Base-by-base conservation (phyloP, 2,888 invertebrate genomes). In the Chironomus tentans region DNA sequence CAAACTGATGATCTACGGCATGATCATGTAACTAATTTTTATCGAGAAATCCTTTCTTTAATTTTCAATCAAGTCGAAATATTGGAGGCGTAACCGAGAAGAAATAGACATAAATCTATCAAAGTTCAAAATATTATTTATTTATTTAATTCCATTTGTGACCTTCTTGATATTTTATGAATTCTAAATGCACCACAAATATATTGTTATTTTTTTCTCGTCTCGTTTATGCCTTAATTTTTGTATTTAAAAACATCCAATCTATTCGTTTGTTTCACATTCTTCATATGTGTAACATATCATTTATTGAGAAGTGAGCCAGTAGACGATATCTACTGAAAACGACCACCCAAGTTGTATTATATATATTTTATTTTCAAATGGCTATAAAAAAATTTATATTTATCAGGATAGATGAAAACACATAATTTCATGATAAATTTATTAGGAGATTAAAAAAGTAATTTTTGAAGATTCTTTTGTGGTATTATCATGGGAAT, bases 331-430 rank as follows among this genome's bases (percentile, higher is more conserved):
- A 38, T 38, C 56, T 56, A 15, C 21, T 28, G 10, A 28, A 15
- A n/a, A 22, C 6, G 72, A 72, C 72, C 72, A 72, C 72, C 72
- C 72, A 72, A 72, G 72, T 7, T 12, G 72, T 18, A 48, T 46
- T 50, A 18, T 18, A n/a, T n/a, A 56, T 18, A 56, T 56, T 56
- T 56, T 56, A 56, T 18, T 18, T 4, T 56, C 18, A 15, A 38
- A 38, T 38, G 38, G 38, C 38, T 38, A 38, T 38, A 38, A 38
- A 38, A 56, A 15, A 18, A n/a, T 50, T 56, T 56, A 18, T 56
- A 56, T 56, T 56, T 15, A 56, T 15, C 18, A 56, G 56, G 18
- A 56, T n/a, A 56, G 56, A 56, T 71, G 12, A 18, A 56, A 28
- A 46, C 28, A 46, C 38, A 61, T 62, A 46, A 61, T 62, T 38